Evolutionary conservation across 1,140 invertebrate genomes (phyloP).

Genomic region (Pachyrhynchus sulphureomaculatus): DNA sequence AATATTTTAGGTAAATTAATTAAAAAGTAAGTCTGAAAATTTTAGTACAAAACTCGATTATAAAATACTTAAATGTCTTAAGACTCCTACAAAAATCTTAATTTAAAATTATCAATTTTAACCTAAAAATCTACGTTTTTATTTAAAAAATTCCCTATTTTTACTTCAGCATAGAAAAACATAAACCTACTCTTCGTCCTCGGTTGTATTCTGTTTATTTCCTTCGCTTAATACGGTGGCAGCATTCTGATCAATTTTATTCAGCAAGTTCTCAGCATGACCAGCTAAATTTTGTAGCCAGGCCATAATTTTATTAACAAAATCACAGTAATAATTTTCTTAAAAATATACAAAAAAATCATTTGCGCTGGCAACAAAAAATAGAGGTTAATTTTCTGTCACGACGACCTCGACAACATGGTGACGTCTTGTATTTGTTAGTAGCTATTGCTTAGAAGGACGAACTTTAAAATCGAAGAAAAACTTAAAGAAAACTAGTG

Average conservation of each 20-base stretch:
- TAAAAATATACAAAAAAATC: background rate
- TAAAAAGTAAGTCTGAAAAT: too few species aligned
- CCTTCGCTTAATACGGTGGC: conserved; percentile 64
- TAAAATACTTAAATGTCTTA: too few species aligned
- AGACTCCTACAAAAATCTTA: too few species aligned
- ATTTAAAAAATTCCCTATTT: too few species aligned
- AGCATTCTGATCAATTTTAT: conserved; percentile 84
- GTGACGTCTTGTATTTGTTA: background rate
- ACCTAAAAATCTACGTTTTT: too few species aligned
- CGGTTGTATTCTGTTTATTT: conserved; percentile 2
- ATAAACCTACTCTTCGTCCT: conserved; percentile 29
- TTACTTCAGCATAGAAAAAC: too few species aligned
- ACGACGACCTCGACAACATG: too few species aligned
- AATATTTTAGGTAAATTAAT: too few species aligned
- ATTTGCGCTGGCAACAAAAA: background rate
- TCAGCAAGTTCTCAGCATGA: conserved; percentile 80
- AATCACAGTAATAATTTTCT: background rate
- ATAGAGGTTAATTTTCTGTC: background rate
- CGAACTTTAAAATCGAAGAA: too few species aligned
- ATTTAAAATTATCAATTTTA: too few species aligned
- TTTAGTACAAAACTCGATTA: background rate
- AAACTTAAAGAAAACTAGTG: too few species aligned
- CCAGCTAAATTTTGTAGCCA: conserved; percentile 82
- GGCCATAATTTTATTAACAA: conserved; percentile 62
- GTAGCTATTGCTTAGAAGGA: background rate